Conservation (phyloP, 1,140 invertebrate genomes). For the Drosophila pseudoananassae region DNA sequence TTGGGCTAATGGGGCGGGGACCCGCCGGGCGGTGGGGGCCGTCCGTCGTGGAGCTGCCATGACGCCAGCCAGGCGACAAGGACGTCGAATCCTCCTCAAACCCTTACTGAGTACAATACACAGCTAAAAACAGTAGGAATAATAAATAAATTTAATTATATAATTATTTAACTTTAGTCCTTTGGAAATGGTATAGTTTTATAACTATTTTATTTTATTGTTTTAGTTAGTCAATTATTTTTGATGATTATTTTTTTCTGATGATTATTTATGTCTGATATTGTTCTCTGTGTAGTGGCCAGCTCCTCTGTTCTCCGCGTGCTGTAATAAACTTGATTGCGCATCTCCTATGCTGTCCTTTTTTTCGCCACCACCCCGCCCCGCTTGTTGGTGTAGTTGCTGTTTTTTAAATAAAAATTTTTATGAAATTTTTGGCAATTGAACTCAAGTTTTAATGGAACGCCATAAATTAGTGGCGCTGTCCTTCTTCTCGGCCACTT, state of each 20-base stretch:
- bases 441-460: conserved; percentile 82
- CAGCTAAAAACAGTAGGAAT: not conserved
- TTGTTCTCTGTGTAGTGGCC: not conserved
- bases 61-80: conserved; percentile 74
- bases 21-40: conserved; percentile 15
- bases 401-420: conserved; percentile 77
- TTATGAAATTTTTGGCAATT: conserved; percentile 83
- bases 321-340: conserved; percentile 79
- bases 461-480: conserved; percentile 75
- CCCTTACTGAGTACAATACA: not conserved
- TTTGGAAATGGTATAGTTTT: too few species aligned
- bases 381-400: conserved; percentile 26
- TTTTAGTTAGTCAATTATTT: too few species aligned
- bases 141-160: not conserved
- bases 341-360: conserved; percentile 63
- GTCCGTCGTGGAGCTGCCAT: conserved; percentile 39
- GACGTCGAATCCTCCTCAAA: conserved; percentile 22
- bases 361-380: conserved; percentile 1
- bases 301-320: conserved; percentile 17
- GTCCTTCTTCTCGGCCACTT: conserved; percentile 62
- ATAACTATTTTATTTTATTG: not conserved
- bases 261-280: not conserved
- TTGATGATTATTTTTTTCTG: not conserved
- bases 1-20: conserved; percentile 11
- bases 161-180: too few species aligned